Base-by-base conservation (phyloP, 30 jellyfish, hydroid and myxozoan genomes). In the Mastigias papua region DNA sequence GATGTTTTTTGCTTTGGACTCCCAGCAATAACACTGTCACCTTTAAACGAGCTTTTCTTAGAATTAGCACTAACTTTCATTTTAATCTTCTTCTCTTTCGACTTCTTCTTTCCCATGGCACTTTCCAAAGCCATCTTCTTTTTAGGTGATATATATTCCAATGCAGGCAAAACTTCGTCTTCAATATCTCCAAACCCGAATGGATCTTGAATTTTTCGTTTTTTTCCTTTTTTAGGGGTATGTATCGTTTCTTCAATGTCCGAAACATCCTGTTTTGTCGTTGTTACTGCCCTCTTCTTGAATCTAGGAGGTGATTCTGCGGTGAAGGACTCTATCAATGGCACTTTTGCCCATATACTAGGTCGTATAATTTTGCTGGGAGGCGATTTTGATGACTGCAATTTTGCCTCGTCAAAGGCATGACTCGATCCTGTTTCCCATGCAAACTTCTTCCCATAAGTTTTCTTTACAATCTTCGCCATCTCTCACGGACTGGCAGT, bases 171-270 rank as follows among this genome's bases (percentile, higher is more conserved):
- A 46, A 82, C 84, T 29, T 82, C 91, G 15, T 82, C 91, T 20
- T 82, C 91, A 20, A 82, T 25, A 82, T 82, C 91, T 22, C 91
- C 91, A 34, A 82, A 82, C 10, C 91, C 91, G 67, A 82, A 82
- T 6, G 80, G 84, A 67, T 82, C 91, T 20, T 68, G 84, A 11
- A 64, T 23, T 65, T 82, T 82, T 48, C 91, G 46, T 33, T 82
- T 82, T 34, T 63, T 82, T 31, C 84, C 78, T 29, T 68, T 67
- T 67, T 82, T 82, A 3, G 58, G 68, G 25, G 42, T 64, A 62
- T 26, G 42, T 21, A 23, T 68, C 5, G 49, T 10, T 13, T 76
- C 30, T 34, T 69, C 80, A 3, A 26, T 37, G 1, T 50, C 70
- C 23, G 91, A 68, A 0, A 34, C n/a, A 54, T 32, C 50, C 35